Base-by-base conservation (phyloP, 2,113 vertebrate species). In the Toxotes jaculatrix region DNA sequence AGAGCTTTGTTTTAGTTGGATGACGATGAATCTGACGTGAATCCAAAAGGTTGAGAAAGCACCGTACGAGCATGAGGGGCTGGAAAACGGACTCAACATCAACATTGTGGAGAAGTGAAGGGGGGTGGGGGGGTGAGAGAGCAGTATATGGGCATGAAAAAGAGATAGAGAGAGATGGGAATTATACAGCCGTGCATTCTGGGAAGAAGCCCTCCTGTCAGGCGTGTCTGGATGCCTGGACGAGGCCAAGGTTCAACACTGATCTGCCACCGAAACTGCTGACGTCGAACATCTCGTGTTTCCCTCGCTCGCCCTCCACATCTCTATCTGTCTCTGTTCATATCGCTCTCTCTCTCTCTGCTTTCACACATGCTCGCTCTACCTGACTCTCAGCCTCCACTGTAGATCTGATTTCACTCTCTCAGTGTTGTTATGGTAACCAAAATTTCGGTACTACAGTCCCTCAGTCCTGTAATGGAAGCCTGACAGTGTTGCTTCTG, bases 391-490 rank as follows among this genome's bases (percentile, higher is more conserved):
- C 85, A 27, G 69, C 62, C 71, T 84, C 68, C 73, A 16, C 56
- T 59, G 59, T 73, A 68, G 84, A 83, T 87, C 82, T 4, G 42
- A 57, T 86, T 79, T 85, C 72, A 51, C 78, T 75, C 72, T 57
- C 84, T 77, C 64, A 21, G n/a, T 0, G 90, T 89, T 79, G 90
- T 84, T 71, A 91, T 86, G 90, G 88, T 47, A 89, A 89, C 90
- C 64, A 34, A 0, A 13, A 65, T 80, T 77, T 84, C 34, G 73
- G 53, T 65, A 57, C 42, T 36, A 43, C 38, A 60, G 68, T 34
- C 1, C 55, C 66, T 23, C 23, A 65, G 19, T n/a, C 42, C 51
- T 43, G 82, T 6, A 21, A 38, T 53, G 51, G 74, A 3, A 62
- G 74, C 62, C 57, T 11, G 14, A 32, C 53, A 47, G 0, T 12